phyloP scores from a whole-genome alignment of 2,888 invertebrate species.

The Diplolepis rosae region DNA sequence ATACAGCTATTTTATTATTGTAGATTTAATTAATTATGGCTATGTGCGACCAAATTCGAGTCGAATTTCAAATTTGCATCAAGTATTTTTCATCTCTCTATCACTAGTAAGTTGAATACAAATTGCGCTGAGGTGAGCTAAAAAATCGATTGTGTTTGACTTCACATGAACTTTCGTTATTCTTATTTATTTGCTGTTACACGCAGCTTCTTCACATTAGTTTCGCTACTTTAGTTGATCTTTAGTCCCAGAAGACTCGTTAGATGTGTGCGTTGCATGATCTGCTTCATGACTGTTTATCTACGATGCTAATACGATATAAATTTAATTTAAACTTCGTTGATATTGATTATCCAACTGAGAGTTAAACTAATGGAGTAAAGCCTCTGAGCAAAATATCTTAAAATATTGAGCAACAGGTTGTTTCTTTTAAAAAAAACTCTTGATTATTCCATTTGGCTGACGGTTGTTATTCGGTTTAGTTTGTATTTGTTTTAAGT shows the following conservation, averaged over 20 bases:
- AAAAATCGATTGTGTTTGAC: conserved; percentile 4
- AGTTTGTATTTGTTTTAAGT: background rate
- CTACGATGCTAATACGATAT: conserved; percentile 14
- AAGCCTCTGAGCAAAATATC: background rate
- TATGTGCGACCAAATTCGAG: conserved; percentile 1
- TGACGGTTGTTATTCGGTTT: background rate
- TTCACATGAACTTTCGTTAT: conserved; percentile 10
- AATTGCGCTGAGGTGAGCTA: background rate
- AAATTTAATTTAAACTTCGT: background rate
- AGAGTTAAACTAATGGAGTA: no score
- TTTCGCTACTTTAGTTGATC: conserved; percentile 13
- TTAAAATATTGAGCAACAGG: background rate
- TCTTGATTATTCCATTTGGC: background rate
- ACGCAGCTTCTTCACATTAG: conserved; percentile 10
- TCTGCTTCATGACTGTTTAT: background rate
- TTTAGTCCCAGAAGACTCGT: conserved; percentile 22
- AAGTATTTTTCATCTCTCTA: conserved; percentile 21
- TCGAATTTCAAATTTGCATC: background rate
- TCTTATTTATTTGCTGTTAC: conserved; percentile 24
- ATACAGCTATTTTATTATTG: no score
- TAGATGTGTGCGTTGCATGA: conserved; percentile 1
- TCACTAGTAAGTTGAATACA: conserved; percentile 11
- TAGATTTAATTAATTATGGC: conserved; percentile 6
- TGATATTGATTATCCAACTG: no score
- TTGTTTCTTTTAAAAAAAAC: background rate